Conservation (phyloP, 2,797 vertebrate genomes). For the Parauchenoglanis ngamensis region DNA sequence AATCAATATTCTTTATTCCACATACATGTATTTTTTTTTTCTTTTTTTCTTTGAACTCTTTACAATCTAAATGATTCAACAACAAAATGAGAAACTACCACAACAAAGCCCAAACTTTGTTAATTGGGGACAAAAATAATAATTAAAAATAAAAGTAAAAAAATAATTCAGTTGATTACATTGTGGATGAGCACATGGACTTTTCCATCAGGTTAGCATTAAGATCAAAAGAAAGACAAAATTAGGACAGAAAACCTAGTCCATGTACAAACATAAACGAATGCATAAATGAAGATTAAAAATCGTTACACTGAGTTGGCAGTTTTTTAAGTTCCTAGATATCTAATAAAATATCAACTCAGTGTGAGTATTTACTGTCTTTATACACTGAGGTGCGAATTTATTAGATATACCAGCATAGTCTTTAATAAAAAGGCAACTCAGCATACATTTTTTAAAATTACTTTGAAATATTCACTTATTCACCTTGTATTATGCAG, state of each 20-base stretch:
- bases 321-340: conserved; percentile 2
- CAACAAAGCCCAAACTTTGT: conserved; percentile 77
- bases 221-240: conserved; percentile 69
- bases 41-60: conserved; percentile 71
- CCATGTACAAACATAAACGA: conserved; percentile 63
- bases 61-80: conserved; percentile 86
- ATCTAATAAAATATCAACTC: conserved; percentile 9
- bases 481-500: conserved; percentile 62
- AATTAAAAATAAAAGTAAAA: conserved; percentile 55
- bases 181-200: conserved; percentile 62
- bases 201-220: conserved; percentile 52
- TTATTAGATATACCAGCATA: conserved; percentile 11
- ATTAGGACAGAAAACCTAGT: conserved; percentile 70
- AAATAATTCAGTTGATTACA: conserved; percentile 72
- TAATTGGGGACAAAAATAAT: conserved; percentile 47
- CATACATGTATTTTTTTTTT: conserved; percentile 74
- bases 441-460: conserved; percentile 60
- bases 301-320: conserved; percentile 16
- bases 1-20: conserved; percentile 86
- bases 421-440: conserved; percentile 23
- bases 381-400: conserved; percentile 11
- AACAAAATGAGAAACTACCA: conserved; percentile 86
- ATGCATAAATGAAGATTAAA: conserved; percentile 50
- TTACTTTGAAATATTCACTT: conserved; percentile 63
- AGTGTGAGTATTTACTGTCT: neutral